Conservation (phyloP, 2,113 vertebrate species). For the Tupaia tana region DNA sequence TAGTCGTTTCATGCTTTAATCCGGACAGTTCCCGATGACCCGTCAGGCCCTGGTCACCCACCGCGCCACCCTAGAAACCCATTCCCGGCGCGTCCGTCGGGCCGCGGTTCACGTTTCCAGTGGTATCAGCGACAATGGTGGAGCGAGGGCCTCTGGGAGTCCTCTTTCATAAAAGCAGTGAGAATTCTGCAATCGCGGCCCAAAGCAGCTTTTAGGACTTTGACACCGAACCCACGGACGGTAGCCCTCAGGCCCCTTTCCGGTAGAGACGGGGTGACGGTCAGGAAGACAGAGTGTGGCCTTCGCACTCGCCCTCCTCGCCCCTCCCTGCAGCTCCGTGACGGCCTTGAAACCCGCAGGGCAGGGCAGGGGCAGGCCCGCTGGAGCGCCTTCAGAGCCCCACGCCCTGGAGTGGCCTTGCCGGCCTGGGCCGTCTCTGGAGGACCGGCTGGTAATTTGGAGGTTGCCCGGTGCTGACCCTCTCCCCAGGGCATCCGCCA, state of each 20-base stretch:
- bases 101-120: neutral
- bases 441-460: neutral
- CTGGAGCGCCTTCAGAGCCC: neutral
- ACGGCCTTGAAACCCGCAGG: neutral
- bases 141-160: neutral
- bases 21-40: conserved; percentile 4
- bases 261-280: neutral
- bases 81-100: neutral
- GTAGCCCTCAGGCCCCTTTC: neutral
- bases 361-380: neutral
- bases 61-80: neutral
- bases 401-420: neutral
- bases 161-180: neutral
- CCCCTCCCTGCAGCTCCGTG: neutral
- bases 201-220: conserved; percentile 9
- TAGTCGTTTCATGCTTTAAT: neutral
- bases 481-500: neutral
- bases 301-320: neutral
- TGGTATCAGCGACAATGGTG: neutral
- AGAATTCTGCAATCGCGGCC: conserved; percentile 21
- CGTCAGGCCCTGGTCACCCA: neutral
- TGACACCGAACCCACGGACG: conserved; percentile 12
- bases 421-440: neutral
- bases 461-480: neutral
- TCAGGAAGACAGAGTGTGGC: neutral